Evolutionary conservation across 2,113 vertebrate species (phyloP), one percentile per base, ranked within the genome.

Genomic region (Chionis minor): DNA sequence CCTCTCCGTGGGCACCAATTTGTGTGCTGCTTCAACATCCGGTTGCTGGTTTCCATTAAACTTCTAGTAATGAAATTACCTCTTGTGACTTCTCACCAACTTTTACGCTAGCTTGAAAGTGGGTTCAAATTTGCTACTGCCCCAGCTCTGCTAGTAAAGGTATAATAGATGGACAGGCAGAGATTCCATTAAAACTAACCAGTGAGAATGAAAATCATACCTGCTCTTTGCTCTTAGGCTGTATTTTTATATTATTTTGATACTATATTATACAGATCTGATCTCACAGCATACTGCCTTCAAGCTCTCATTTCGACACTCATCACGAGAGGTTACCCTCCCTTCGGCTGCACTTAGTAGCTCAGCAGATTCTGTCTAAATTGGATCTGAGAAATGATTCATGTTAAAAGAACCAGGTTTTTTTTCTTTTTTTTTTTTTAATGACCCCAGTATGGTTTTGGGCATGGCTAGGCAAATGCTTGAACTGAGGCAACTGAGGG

Each of bases 11-110:
- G 92, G 55, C 84, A 85, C 28, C 73, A 71, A 8, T 67, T 51
- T 58, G 12, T 51, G 73, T 71, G 84, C 78, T 87, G 69, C 87
- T 54, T 86, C 2, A 1, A 69, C 0, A 0, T 62, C 87, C 3
- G 0, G 47, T 92, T 93, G 81, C 90, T 89, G 78, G 61, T 79
- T 96, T 91, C 92, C 92, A 88, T 96, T 97, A 92, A 85, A 92
- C 38, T 81, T 71, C 14, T 49, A 59, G 85, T 75, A 84, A 93
- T 92, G 78, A 74, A 85, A 94, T 94, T 93, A 79, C 88, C 70
- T 92, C 52, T 45, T 32, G 47, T 90, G 85, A 96, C 82, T 95
- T 96, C 73, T 63, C 32, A 87, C 70, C 90, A 92, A 71, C 66
- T 96, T 95, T 42, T 91, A 24, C 2, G 13, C 56, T 81, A 65